Evolutionary conservation across 2,888 invertebrate species (phyloP), one percentile per base, ranked within the genome.

Genomic region (Ectropis crepuscularia): DNA sequence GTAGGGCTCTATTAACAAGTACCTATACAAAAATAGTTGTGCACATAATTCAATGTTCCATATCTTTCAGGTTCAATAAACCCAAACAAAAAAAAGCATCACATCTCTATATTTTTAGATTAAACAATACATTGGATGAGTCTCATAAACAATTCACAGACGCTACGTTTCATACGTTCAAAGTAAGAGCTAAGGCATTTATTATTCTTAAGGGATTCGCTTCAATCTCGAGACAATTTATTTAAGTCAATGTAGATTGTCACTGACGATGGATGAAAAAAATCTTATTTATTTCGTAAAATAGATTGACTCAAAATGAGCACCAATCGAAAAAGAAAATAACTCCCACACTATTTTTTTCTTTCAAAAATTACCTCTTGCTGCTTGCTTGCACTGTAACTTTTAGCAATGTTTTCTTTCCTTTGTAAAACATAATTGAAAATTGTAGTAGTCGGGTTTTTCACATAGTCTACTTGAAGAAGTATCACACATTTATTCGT

Each of bases 91-190:
- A 37, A 41, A 10, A 51, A 41, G 2, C n/a, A 10, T 6, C 16
- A 41, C 51, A 41, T 48, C 9, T 16, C n/a, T 9, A 53, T 50
- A 58, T 45, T 63, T 58, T 12, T 46, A 57, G 51, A 62, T 62
- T 57, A 62, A 50, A 63, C 53, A 57, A 61, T 55, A 55, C 48
- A 57, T 39, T 48, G 39, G 36, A 65, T 61, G 51, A 57, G 50
- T 42, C 70, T 75, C 73, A 75, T 78, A 65, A 78, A 74, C 69
- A 70, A 78, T 78, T 76, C 77, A 79, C 51, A 49, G 53, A 62
- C 63, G 71, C 63, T 69, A 67, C 77, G 65, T 76, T 68, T 74
- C 73, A 75, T 71, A 73, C 71, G 68, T 71, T 68, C 55, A 50
- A 60, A 68, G 50, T 59, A 58, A 63, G 59, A 65, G 68, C 62